A percentile compares a stretch with the other conserved stretches of the same genome.
These are phyloP conservation scores for Drosophila pseudotakahashii DNA, from an alignment of 2,888 invertebrate genomes.

Conservation along the genomic window DNA sequence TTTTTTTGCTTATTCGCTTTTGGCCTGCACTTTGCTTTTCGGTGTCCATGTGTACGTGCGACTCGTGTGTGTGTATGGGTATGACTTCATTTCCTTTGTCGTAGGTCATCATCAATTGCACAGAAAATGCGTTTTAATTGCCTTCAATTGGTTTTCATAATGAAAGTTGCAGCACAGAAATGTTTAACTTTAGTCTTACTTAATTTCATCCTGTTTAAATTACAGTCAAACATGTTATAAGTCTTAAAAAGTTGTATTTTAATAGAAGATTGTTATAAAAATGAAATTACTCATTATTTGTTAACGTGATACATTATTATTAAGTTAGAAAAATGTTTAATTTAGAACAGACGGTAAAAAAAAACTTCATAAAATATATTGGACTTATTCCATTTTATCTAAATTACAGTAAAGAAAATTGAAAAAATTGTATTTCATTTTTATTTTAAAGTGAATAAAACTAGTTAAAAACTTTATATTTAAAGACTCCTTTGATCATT, in stretches of 20 bases:
- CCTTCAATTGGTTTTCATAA: conserved; percentile 40
- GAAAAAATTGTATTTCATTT: too few relatives aligned
- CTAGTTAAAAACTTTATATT: too few relatives aligned
- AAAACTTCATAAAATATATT: too few relatives aligned
- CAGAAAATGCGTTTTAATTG: conserved; percentile 66
- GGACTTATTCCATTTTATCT: too few relatives aligned
- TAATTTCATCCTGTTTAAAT: neutral
- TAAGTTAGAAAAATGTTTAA: too few relatives aligned
- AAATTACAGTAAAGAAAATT: too few relatives aligned
- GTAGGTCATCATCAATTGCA: conserved; percentile 81
- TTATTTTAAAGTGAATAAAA: too few relatives aligned
- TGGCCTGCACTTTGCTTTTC: conserved; percentile 66
- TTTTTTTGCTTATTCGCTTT: conserved; percentile 42
- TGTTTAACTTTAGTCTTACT: neutral
- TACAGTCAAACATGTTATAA: neutral
- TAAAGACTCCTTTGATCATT: too few relatives aligned
- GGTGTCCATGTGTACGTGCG: conserved; percentile 21
- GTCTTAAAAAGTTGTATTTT: neutral
- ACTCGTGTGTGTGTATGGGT: conserved; percentile 60
- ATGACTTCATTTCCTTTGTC: conserved; percentile 84
- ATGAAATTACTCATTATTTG: too few relatives aligned
- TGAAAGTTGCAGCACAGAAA: neutral
- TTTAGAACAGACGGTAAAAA: too few relatives aligned
- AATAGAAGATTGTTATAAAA: too few relatives aligned
- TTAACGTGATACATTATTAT: too few relatives aligned